These are phyloP conservation scores for Gibbula magus DNA, from an alignment of 2,888 invertebrate species.

Conservation along the genomic window DNA sequence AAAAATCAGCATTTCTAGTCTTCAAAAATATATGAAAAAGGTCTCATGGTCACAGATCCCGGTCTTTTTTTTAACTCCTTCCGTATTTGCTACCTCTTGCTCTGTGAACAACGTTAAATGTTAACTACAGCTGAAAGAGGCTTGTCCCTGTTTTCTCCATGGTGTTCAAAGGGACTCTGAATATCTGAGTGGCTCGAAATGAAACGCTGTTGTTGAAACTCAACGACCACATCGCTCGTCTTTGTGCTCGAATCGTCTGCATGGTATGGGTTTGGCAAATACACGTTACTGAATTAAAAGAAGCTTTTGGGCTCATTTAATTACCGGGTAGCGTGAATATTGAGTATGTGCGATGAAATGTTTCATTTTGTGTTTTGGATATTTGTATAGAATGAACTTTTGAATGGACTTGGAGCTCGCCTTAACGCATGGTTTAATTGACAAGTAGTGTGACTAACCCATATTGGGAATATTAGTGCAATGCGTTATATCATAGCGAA, in stretches of 20 bases:
- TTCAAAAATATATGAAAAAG: too few relatives aligned
- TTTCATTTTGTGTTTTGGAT: neutral
- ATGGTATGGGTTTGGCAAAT: neutral
- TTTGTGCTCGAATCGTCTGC: neutral
- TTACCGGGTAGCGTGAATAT: neutral
- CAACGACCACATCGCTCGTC: neutral
- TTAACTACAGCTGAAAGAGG: too few relatives aligned
- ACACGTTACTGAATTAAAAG: slow-evolving; percentile 2
- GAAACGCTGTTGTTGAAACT: neutral
- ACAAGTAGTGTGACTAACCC: too few relatives aligned
- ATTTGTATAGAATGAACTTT: neutral
- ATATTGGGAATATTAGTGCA: too few relatives aligned
- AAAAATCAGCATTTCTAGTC: too few relatives aligned
- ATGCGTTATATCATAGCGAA: too few relatives aligned
- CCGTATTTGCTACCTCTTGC: too few relatives aligned
- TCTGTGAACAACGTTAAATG: too few relatives aligned
- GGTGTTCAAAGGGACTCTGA: neutral
- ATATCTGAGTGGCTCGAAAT: neutral
- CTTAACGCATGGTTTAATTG: too few relatives aligned
- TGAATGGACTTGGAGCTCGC: neutral
- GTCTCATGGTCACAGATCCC: too few relatives aligned
- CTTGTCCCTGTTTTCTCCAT: neutral
- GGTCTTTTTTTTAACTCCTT: too few relatives aligned
- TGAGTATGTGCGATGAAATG: neutral
- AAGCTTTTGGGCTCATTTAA: slow-evolving; percentile 6